Evolutionary conservation across 2,888 invertebrate genomes (phyloP), one percentile per base, ranked within the genome.

Genomic region (Galerucella pusilla): DNA sequence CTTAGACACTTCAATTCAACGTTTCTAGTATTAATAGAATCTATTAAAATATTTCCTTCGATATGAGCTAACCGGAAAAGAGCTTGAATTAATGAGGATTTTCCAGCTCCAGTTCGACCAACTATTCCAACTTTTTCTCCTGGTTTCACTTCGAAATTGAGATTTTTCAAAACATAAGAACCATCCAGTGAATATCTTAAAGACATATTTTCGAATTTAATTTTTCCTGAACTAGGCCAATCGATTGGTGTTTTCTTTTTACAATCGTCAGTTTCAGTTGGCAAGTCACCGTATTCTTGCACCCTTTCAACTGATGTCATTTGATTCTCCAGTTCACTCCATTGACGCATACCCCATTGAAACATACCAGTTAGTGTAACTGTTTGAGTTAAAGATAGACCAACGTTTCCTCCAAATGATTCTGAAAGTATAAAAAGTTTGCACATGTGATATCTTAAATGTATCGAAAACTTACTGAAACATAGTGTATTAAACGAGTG

Each of bases 301-400:
- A 94, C 90, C 85, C 97, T 91, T 87, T 98, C 98, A 0, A 98
- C 97, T 9, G 94, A 93, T 7, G 94, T 96, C 95, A 96, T 94
- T 81, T 93, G 94, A 84, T 95, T 96, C 85, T 86, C 95, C 6
- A 95, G 86, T 86, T 97, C 97, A 0, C 97, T 96, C 81, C 96
- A 96, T 87, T 97, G 97, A 10, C 97, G 89, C 77, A 91, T 89
- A 6, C 90, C 90, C 90, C 90, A 91, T 83, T 91, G 91, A 83
- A 91, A 81, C 88, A 88, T 88, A 14, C 94, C 94, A 0, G 94
- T 94, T 73, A 95, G 89, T 0, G 92, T 92, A 87, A 94, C 93
- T 16, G 94, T 93, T 85, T 95, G 94, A 0, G 95, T 94, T 71
- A 95, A 93, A 11, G 94, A 94, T 72, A 95, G 85, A 42, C 95